Evolutionary conservation across 2,888 invertebrate species (phyloP), one percentile per base, ranked within the genome.

Genomic region (Lepidochitona cinerea): DNA sequence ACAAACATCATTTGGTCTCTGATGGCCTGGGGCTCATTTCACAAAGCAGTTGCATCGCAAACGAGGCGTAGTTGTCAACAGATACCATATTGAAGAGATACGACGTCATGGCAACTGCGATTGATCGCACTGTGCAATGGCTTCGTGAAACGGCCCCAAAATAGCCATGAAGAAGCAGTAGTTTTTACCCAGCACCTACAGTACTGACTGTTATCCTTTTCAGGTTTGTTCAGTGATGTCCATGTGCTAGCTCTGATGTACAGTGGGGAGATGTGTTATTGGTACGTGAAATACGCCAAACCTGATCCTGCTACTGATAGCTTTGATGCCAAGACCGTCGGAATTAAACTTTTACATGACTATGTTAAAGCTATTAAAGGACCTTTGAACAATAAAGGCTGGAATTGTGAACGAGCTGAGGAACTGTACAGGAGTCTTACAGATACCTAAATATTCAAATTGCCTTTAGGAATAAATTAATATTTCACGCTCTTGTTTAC

Each of bases 221-320:
- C 77, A 89, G 88, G 89, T 70, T 82, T 89, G 41, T 86, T 83
- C 77, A 86, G 85, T 71, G 87, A 88, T 76, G 88, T 86, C 6
- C 86, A 89, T 69, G 79, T 89, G 53, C 79, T 89, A 35, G 86
- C 87, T 6, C 76, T 89, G 79, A 88, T 89, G 86, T 89, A 89
- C 75, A 83, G 79, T 35, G 88, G 87, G 9, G 89, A 89, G 74
- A 80, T 89, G 84, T 88, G 88, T 74, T 84, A 84, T 77, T 89
- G 89, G 89, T 84, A 79, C 73, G 74, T 69, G 72, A 29, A 68
- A 59, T 53, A 73, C 18, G n/a, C 35, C 1, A 12, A 59, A 32
- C 1, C 37, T 37, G 32, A n/a, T 52, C 37, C 70, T 9, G 14
- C 67, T 12, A 35, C n/a, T 9, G 77, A 74, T 32, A n/a, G n/a